These are phyloP conservation scores for Mya arenaria DNA, from an alignment of 1,140 invertebrate species.

Conservation along the genomic window DNA sequence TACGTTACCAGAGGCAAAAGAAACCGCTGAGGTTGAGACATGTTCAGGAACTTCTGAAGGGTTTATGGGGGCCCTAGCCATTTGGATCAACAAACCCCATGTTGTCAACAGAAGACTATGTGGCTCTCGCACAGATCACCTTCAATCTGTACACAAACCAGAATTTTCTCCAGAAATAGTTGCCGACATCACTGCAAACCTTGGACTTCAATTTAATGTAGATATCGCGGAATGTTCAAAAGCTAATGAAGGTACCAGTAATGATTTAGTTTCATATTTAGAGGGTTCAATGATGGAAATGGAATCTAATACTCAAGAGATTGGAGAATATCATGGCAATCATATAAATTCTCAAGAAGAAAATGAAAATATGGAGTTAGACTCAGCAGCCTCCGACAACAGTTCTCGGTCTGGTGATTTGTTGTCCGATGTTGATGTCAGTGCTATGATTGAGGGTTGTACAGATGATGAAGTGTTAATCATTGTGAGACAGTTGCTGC, in stretches of 20 bases:
- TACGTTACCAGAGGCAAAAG: too few relatives aligned
- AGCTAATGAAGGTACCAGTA: too few relatives aligned
- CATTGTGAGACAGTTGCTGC: constrained; percentile 67
- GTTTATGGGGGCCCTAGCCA: constrained; percentile 73
- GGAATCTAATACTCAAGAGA: too few relatives aligned
- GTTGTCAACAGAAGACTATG: constrained; percentile 79
- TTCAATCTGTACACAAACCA: neutral
- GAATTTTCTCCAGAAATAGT: neutral
- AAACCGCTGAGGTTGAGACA: neutral
- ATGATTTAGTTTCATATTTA: too few relatives aligned
- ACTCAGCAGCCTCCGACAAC: neutral
- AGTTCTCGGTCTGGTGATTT: too few relatives aligned
- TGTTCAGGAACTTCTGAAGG: constrained; percentile 28
- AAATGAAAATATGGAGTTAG: too few relatives aligned
- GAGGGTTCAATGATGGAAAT: too few relatives aligned
- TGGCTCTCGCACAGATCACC: constrained; percentile 68
- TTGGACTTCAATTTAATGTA: neutral
- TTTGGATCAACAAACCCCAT: constrained; percentile 81
- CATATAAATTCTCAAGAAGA: too few relatives aligned
- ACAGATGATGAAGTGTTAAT: constrained; percentile 35
- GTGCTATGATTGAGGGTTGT: neutral
- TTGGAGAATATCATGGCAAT: too few relatives aligned
- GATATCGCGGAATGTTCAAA: neutral
- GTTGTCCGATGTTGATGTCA: neutral
- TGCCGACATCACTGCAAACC: neutral